These are phyloP conservation scores for Lordiphosa andalusiaca DNA, from an alignment of 2,888 invertebrate species.

Conservation along the genomic window DNA sequence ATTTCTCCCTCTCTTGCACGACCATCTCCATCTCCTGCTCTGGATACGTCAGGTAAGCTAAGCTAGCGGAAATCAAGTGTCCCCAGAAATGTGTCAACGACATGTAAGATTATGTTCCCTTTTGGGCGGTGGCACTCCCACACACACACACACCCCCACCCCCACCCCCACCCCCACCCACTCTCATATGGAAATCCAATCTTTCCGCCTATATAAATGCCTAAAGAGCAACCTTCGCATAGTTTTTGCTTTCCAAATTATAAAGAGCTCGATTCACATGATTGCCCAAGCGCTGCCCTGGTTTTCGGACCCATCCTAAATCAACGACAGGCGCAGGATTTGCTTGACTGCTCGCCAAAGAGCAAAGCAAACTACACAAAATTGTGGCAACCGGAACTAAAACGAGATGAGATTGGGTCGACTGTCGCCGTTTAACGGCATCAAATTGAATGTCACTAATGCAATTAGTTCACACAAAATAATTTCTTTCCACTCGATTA, in stretches of 20 bases:
- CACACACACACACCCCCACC: slow-evolving; percentile 16
- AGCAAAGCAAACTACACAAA: slow-evolving; percentile 29
- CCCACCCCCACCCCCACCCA: slow-evolving; percentile 16
- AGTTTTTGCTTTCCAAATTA: slow-evolving; percentile 61
- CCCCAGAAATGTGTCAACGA: slow-evolving; percentile 73
- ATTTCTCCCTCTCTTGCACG: slow-evolving; percentile 29
- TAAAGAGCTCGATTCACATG: slow-evolving; percentile 75
- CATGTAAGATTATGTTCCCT: slow-evolving; percentile 76
- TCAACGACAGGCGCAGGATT: slow-evolving; percentile 52
- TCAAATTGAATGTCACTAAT: slow-evolving; percentile 77
- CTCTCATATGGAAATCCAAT: slow-evolving; percentile 1
- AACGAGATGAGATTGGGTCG: slow-evolving; percentile 23
- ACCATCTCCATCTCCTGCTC: slow-evolving; percentile 19
- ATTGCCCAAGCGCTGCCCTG: slow-evolving; percentile 64
- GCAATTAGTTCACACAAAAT: slow-evolving; percentile 75
- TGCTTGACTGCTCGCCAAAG: slow-evolving; percentile 58
- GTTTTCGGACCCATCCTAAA: slow-evolving; percentile 39
- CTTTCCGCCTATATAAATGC: background rate
- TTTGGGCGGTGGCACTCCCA: slow-evolving; percentile 18
- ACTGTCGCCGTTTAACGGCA: slow-evolving; percentile 63
- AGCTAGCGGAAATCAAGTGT: slow-evolving; percentile 47
- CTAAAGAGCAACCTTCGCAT: slow-evolving; percentile 28
- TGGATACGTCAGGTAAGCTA: slow-evolving; percentile 71
- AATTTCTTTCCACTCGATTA: slow-evolving; percentile 74
- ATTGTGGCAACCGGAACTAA: slow-evolving; percentile 21